Evolutionary conservation across 2,113 vertebrate species (phyloP), one percentile per base, ranked within the genome.

Genomic region (Ptyas mucosa): DNA sequence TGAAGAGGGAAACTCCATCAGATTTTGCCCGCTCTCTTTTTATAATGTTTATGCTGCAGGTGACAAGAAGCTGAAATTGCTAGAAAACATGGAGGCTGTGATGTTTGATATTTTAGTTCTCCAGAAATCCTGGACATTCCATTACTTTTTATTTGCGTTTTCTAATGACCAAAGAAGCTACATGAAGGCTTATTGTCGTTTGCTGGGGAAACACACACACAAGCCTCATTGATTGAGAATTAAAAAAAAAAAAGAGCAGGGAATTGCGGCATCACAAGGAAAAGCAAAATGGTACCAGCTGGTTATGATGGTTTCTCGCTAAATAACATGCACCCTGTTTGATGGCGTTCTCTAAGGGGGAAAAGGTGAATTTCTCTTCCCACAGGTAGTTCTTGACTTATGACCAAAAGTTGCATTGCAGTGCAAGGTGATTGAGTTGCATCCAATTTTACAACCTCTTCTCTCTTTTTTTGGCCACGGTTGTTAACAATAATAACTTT

Each of bases 241-340:
- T 51, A 52, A 51, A 9, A 51, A 8, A 1, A 5, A 90, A 94
- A 85, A 90, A 34, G 96, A 61, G 0, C 8, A 24, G 54, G 3
- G 81, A 43, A 39, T 87, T 85, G 39, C 29, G 92, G 51, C 34
- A 2, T n/a, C 54, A 89, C 23, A 53, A 95, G 69, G 75, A 93
- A 98, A 99, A 98, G 98, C 98, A 99, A 98, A 99, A 81, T 34
- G 97, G 98, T 98, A 97, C 96, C 95, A 97, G 93, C 91, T 96
- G 95, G 93, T 92, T 97, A 92, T 96, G 89, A 93, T 87, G 94
- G 2, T 87, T 96, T 64, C 23, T 1, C n/a, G 95, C 64, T 95
- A 92, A 95, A 95, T 95, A 94, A 95, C 91, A 93, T 90, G 88
- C 4, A 64, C 9, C 29, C 91, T 88, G 12, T 94, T 89, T 92